These are phyloP conservation scores for Camelus bactrianus DNA, from an alignment of 2,113 vertebrate species.

Conservation along the genomic window DNA sequence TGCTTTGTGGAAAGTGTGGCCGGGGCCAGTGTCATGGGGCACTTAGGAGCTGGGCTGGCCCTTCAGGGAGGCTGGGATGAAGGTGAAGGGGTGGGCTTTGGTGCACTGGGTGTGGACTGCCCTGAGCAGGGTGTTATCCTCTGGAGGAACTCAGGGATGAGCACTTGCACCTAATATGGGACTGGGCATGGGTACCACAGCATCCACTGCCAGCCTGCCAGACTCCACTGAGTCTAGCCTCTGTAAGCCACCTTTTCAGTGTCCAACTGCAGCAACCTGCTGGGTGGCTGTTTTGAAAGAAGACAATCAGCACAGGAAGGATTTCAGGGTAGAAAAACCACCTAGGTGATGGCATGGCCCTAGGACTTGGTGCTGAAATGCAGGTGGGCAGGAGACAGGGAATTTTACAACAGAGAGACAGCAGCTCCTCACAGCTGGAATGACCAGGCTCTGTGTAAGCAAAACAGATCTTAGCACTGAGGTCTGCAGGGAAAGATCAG, in stretches of 20 bases:
- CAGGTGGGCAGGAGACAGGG: not conserved
- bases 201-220: not conserved
- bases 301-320: not conserved
- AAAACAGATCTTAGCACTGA: not conserved
- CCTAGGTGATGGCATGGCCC: accelerated
- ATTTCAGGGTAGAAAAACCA: not conserved
- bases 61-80: not conserved
- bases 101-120: not conserved
- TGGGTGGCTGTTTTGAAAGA: not conserved
- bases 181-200: not conserved
- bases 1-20: not conserved
- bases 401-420: not conserved
- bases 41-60: not conserved
- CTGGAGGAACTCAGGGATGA: not conserved
- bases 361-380: not conserved
- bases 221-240: not conserved
- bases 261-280: not conserved
- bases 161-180: not conserved
- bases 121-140: not conserved
- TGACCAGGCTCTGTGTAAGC: not conserved
- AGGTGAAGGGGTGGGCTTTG: not conserved
- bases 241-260: not conserved
- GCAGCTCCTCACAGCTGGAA: not conserved
- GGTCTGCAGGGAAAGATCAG: not conserved
- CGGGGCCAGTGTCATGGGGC: not conserved